These are phyloP conservation scores for Ligdia adustata DNA, from an alignment of 2,888 invertebrate genomes.

Conservation along the genomic window DNA sequence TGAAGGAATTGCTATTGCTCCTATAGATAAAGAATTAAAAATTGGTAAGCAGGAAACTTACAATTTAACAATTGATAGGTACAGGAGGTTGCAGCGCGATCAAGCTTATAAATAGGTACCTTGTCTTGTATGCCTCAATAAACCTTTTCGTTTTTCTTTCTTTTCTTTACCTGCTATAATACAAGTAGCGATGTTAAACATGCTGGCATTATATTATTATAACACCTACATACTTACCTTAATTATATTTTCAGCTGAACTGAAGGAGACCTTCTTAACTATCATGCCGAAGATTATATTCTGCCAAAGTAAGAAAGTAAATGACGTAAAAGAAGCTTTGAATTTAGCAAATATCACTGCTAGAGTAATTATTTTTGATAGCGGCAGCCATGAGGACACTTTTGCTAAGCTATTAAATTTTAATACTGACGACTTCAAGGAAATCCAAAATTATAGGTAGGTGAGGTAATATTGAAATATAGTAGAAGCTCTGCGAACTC, in stretches of 20 bases:
- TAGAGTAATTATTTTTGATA: slow-evolving; percentile 52
- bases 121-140: too few relatives aligned
- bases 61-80: too few relatives aligned
- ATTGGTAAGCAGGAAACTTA: slow-evolving; percentile 55
- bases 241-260: slow-evolving; percentile 47
- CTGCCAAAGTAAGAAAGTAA: slow-evolving; percentile 55
- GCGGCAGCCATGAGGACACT: slow-evolving; percentile 46
- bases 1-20: slow-evolving; percentile 58
- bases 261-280: slow-evolving; percentile 44
- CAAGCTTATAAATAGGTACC: too few relatives aligned
- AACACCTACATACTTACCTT: not conserved
- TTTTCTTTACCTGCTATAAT: too few relatives aligned
- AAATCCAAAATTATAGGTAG: slow-evolving; percentile 49
- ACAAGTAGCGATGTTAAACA: not conserved
- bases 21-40: slow-evolving; percentile 50
- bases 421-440: slow-evolving; percentile 37
- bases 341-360: slow-evolving; percentile 44
- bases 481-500: not conserved
- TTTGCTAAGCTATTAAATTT: slow-evolving; percentile 46
- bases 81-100: too few relatives aligned
- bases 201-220: not conserved
- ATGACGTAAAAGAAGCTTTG: slow-evolving; percentile 48
- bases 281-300: slow-evolving; percentile 54
- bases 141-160: too few relatives aligned
- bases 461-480: slow-evolving; percentile 7